Base-by-base conservation (phyloP, 2,113 vertebrate genomes). In the Bufo bufo region DNA sequence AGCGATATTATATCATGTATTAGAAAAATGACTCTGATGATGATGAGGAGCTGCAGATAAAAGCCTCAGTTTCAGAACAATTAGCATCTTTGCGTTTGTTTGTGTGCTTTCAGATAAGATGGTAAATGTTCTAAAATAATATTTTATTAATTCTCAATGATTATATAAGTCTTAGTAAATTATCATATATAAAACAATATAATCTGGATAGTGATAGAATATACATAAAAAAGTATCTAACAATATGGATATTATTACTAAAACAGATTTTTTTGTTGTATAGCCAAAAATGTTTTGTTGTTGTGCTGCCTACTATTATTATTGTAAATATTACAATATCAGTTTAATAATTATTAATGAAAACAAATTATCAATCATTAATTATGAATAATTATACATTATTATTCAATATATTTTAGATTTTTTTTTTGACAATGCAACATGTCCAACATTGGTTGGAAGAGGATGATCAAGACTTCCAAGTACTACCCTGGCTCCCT, bases 21-120 rank as follows among this genome's bases (percentile, higher is more conserved):
- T 90, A 80, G 91, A 33, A 63, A 85, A 89, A 88, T 90, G 85
- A 77, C 6, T 87, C 12, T 82, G 90, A 85, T 79, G 80, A 88
- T 43, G 66, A 89, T 91, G 66, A 89, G 90, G 49, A 90, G 17
- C 56, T 86, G 75, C 86, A 91, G 89, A 90, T 88, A 91, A 89
- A 91, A 59, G 50, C 82, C 85, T 82, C 87, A 89, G 14, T 82
- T 90, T 82, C 85, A 91, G 88, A 87, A 89, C 45, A 90, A 83
- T 89, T 90, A 66, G 43, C 75, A 80, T 81, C 84, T 89, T 5
- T 88, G 78, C 80, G 52, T 87, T 84, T 82, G 33, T 87, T 84
- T 82, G 33, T 85, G 77, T 88, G 69, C 63, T 59, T 69, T 56
- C 61, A 56, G 52, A 84, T 79, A 89, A 89, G 43, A 85, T 19